Evolutionary conservation across 2,888 invertebrate species (phyloP).

Genomic region (Operophtera brumata): DNA sequence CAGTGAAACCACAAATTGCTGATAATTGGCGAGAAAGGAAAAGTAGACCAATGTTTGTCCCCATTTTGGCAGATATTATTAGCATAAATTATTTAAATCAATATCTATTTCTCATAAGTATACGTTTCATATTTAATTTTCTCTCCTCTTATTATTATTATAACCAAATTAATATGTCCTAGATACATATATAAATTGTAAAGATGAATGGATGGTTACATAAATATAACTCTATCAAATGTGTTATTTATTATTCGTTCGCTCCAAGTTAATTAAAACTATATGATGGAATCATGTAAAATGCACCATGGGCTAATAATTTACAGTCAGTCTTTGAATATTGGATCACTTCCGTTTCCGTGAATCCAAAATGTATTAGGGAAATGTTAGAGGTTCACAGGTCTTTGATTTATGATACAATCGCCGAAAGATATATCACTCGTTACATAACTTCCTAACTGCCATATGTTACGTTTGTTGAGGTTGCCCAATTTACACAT

Average conservation of each 20-base stretch:
- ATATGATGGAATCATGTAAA: constrained; percentile 1
- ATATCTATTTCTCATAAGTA: background rate
- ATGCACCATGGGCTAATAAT: constrained; percentile 6
- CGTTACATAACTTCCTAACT: constrained; percentile 5
- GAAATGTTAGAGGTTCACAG: background rate
- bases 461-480: too few relatives aligned
- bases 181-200: background rate
- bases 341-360: constrained; percentile 19
- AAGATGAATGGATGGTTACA: constrained; percentile 10
- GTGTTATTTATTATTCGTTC: background rate
- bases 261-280: constrained; percentile 3
- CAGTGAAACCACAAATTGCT: constrained; percentile 35
- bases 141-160: background rate
- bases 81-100: constrained; percentile 30
- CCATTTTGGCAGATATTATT: constrained; percentile 32
- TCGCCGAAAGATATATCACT: background rate
- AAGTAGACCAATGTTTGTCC: constrained; percentile 47
- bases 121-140: background rate
- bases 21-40: constrained; percentile 38
- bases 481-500: too few relatives aligned
- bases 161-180: background rate
- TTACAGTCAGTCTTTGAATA: constrained; percentile 7
- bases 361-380: constrained; percentile 4
- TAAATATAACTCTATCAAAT: constrained; percentile 7
- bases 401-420: constrained; percentile 3